Evolutionary conservation across 2,888 invertebrate species (phyloP), one percentile per base, ranked within the genome.

Genomic region (Drosophila recens): DNA sequence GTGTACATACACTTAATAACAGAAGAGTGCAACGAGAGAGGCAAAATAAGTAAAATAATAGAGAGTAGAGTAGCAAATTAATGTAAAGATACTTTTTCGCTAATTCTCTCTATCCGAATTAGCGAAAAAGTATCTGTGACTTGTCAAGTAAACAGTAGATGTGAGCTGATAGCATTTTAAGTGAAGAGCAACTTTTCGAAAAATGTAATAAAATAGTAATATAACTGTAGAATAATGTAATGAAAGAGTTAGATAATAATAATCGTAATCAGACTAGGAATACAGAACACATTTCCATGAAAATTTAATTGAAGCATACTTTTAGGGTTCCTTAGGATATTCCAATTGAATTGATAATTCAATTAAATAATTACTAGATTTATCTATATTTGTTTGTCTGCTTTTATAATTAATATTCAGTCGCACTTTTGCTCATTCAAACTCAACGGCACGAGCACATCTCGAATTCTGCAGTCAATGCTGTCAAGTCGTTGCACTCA

Each of bases 401-500:
- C 27, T n/a, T 27, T 27, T 8, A 2, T n/a, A 2, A 17, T 40
- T 8, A 40, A 40, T 17, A 5, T 40, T 40, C 15, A 34, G 38
- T 38, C 38, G n/a, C 13, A 1, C 8, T 15, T 15, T 15, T 17
- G 8, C 2, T 2, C 20, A 20, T 20, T 20, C 20, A 20, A 20
- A 20, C 20, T 20, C 20, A 20, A 20, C 20, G n/a, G 49, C 45
- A 68, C 68, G 68, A 67, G 5, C n/a, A 11, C 62, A 20, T 23
- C 38, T 46, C 27, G 17, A 49, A 27, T 27, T n/a, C 43, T 45
- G 34, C 8, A 27, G 23, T 38, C 38, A 75, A 72, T 66, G 74
- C 65, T 64, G 73, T 80, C 87, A 86, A 87, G 91, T 91, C 92
- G 91, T 91, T 92, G 92, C 92, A 91, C 92, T 91, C 92, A 89